A percentile compares a stretch with the other conserved stretches of the same genome.
Evolutionary conservation across 2,888 invertebrate genomes (phyloP).

Genomic region (Laothoe populi): DNA sequence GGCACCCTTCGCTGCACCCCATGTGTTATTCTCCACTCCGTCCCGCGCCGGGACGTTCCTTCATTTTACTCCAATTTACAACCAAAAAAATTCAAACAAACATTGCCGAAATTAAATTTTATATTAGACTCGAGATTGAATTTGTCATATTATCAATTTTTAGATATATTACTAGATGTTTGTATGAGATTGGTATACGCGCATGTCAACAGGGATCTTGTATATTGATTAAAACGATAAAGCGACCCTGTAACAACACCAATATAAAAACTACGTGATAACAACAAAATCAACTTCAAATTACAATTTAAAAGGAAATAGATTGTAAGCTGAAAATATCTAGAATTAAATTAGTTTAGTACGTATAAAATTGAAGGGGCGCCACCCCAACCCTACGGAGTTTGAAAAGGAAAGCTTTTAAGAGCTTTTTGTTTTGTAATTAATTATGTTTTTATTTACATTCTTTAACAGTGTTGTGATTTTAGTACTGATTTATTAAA

Average conservation of each 20-base stretch:
- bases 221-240: conserved; percentile 1
- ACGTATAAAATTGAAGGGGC: conserved; percentile 75
- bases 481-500: conserved; percentile 31
- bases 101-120: conserved; percentile 72
- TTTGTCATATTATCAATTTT: conserved; percentile 26
- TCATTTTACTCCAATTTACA: conserved; percentile 84
- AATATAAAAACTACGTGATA: not conserved
- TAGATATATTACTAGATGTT: not conserved
- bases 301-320: conserved; percentile 26
- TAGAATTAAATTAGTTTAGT: conserved; percentile 70
- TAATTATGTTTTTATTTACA: conserved; percentile 74
- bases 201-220: conserved; percentile 8
- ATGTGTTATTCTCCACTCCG: conserved; percentile 75
- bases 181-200: not conserved
- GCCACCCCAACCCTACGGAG: conserved; percentile 76
- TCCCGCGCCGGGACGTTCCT: conserved; percentile 83
- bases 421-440: conserved; percentile 83
- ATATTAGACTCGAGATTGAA: conserved; percentile 50
- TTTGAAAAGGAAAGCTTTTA: conserved; percentile 82
- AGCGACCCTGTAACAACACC: not conserved
- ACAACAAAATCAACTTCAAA: conserved; percentile 2
- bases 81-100: conserved; percentile 82
- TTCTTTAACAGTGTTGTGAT: conserved; percentile 59
- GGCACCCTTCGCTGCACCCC: conserved; percentile 79
- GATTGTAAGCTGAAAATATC: conserved; percentile 48